phyloP scores from a whole-genome alignment of 2,797 vertebrate genomes.

The Clarias fuscus region DNA sequence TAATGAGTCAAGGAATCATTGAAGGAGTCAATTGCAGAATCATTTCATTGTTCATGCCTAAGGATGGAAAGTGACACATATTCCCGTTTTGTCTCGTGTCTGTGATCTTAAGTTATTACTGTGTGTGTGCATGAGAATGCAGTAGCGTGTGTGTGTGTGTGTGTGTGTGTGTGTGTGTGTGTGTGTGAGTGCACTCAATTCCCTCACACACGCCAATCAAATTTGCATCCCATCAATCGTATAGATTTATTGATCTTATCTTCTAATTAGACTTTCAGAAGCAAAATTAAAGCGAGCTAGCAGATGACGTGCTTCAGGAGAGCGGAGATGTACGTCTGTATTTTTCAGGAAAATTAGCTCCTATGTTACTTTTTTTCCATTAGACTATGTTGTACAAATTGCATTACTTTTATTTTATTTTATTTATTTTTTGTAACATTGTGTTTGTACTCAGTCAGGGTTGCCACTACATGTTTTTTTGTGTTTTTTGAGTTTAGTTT shows the following conservation, averaged over 20 bases:
- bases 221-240: slow-evolving; percentile 32
- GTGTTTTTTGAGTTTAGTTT: no score
- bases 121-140: neutral
- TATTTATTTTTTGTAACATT: neutral
- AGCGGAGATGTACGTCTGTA: neutral
- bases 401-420: no score
- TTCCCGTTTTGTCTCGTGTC: neutral
- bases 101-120: neutral
- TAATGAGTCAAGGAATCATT: neutral
- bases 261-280: slow-evolving; percentile 35
- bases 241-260: slow-evolving; percentile 46
- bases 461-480: neutral
- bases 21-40: neutral
- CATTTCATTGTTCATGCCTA: neutral
- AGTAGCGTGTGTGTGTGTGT: no score
- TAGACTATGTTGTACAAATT: neutral
- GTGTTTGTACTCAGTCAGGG: neutral
- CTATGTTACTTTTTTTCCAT: neutral
- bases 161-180: neutral
- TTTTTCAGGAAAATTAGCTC: neutral
- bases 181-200: neutral
- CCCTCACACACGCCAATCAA: slow-evolving; percentile 6
- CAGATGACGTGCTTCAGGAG: neutral
- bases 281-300: slow-evolving; percentile 25
- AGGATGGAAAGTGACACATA: neutral